phyloP scores from a whole-genome alignment of 2,888 invertebrate genomes.

The Heliconius cydno region DNA sequence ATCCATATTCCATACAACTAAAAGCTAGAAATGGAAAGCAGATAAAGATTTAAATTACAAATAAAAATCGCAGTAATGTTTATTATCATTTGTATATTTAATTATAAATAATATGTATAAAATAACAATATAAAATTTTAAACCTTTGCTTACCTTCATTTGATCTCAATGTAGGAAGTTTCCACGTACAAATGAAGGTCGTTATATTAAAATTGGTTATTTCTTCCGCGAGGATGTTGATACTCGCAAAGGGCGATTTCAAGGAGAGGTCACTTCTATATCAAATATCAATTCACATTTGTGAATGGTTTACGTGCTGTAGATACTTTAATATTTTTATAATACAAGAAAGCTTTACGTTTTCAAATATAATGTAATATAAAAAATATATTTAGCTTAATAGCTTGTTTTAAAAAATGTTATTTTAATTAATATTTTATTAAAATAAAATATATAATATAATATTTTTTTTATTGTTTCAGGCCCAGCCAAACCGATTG shows the following conservation, averaged over 20 bases:
- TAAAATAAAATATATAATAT: not conserved
- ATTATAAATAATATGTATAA: too few relatives aligned
- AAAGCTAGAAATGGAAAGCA: not conserved
- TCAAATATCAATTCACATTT: not conserved
- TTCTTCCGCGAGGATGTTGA: conserved; percentile 37
- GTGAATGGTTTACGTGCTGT: not conserved
- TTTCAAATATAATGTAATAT: too few relatives aligned
- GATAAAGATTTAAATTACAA: not conserved
- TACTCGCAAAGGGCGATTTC: conserved; percentile 36
- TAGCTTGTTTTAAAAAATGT: too few relatives aligned
- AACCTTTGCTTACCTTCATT: conserved; percentile 3
- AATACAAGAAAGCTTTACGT: too few relatives aligned
- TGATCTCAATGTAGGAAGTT: conserved; percentile 24
- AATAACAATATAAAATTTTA: not conserved
- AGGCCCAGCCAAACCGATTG: conserved; percentile 51
- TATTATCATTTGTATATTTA: too few relatives aligned
- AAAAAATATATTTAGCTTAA: too few relatives aligned
- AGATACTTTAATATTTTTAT: not conserved
- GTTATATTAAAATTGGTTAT: conserved; percentile 26
- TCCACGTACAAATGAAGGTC: conserved; percentile 18
- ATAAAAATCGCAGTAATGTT: not conserved
- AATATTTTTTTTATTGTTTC: conserved; percentile 36
- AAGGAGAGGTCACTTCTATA: conserved; percentile 28
- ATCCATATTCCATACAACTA: too few relatives aligned
- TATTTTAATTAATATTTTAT: not conserved